These are phyloP conservation scores for Nibea albiflora DNA, from an alignment of 2,113 vertebrate species.

Conservation along the genomic window DNA sequence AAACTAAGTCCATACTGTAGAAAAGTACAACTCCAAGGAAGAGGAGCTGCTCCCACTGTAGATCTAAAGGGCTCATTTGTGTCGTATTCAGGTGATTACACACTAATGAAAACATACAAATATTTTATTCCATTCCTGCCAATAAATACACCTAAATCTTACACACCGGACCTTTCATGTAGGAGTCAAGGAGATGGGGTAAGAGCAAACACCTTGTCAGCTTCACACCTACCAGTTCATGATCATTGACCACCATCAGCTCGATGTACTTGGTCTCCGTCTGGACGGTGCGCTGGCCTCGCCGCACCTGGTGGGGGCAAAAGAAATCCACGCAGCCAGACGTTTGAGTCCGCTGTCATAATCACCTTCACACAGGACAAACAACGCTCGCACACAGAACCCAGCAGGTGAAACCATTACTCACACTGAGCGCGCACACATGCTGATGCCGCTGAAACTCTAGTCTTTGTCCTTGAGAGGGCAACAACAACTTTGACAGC, in stretches of 20 bases:
- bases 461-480: slow-evolving; percentile 63
- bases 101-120: too few relatives aligned
- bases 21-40: too few relatives aligned
- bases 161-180: background rate
- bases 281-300: slow-evolving; percentile 91
- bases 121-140: too few relatives aligned
- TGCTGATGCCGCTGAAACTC: slow-evolving; percentile 64
- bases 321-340: slow-evolving; percentile 16
- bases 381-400: slow-evolving; percentile 22
- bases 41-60: too few relatives aligned
- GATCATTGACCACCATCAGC: slow-evolving; percentile 96
- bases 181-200: background rate
- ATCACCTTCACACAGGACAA: slow-evolving; percentile 63
- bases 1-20: too few relatives aligned
- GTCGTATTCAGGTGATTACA: too few relatives aligned
- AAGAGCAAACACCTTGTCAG: background rate
- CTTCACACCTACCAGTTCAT: slow-evolving; percentile 87
- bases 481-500: slow-evolving; percentile 29
- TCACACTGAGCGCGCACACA: slow-evolving; percentile 29
- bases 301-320: slow-evolving; percentile 85
- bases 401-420: slow-evolving; percentile 45
- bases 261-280: slow-evolving; percentile 98
- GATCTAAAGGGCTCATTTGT: too few relatives aligned
- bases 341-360: background rate
- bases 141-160: too few relatives aligned